Percentiles rank a stretch among this genome's conserved stretches.
These are phyloP conservation scores for Drosophila simulans DNA, from an alignment of 1,140 invertebrate genomes.

Conservation along the genomic window DNA sequence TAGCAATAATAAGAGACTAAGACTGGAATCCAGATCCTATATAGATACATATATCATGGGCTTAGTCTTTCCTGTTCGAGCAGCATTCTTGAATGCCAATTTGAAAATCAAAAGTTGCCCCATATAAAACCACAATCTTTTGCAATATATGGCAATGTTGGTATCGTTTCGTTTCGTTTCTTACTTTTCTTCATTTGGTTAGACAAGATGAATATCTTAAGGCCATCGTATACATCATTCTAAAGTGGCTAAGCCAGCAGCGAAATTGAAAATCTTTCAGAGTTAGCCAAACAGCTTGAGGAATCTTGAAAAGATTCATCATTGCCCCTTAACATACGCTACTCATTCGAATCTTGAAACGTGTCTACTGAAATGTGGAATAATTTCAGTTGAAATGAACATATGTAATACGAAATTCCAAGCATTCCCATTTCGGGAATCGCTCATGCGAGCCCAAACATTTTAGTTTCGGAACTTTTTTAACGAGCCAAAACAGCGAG, in stretches of 20 bases:
- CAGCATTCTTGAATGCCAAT: constrained; percentile 11
- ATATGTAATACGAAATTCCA: constrained; percentile 1
- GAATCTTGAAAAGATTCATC: too few relatives aligned
- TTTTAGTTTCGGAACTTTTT: constrained; percentile 2
- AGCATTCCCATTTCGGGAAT: constrained; percentile 5
- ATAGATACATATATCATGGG: too few relatives aligned
- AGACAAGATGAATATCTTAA: neutral
- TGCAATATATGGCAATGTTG: constrained; percentile 6
- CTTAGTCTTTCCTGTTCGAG: neutral
- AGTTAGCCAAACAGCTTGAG: too few relatives aligned
- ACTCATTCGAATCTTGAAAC: too few relatives aligned
- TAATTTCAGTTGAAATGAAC: neutral
- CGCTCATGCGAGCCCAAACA: constrained; percentile 4
- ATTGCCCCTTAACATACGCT: too few relatives aligned
- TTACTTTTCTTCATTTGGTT: neutral
- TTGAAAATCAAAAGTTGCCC: constrained; percentile 1
- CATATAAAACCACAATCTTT: constrained; percentile 7
- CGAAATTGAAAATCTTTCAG: too few relatives aligned
- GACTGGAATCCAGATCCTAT: too few relatives aligned
- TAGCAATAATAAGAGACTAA: too few relatives aligned
- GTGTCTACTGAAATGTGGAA: neutral
- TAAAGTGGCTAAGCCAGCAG: too few relatives aligned
- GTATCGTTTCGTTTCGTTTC: neutral
- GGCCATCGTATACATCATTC: neutral
- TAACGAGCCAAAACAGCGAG: neutral